Evolutionary conservation across 1,140 invertebrate species (phyloP), one percentile per base, ranked within the genome.

Genomic region (Drosophila funebris): DNA sequence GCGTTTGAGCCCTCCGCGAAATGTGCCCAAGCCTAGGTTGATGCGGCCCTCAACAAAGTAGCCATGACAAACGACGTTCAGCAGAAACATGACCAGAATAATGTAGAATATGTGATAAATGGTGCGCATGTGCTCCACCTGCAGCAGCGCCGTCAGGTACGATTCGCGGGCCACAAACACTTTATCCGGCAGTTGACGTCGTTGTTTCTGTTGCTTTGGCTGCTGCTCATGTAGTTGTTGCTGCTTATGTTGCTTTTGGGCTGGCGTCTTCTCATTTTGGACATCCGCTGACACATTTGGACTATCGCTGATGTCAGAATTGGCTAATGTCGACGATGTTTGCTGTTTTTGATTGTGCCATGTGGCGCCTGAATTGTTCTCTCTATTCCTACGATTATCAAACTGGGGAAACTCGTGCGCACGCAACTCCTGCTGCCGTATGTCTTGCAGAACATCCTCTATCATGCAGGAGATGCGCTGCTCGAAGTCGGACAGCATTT

Each of bases 101-200:
- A 95, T 95, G n/a, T 96, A 93, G 91, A 97, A 97, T 52, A 97
- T 95, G 91, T 98, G 95, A 90, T 97, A 96, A 58, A 98, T 95
- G 0, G 96, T 96, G 80, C 93, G 93, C 66, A 97, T 95, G 91
- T 98, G 96, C 60, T 94, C 94, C 58, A 96, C 94, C 88, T 97
- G 93, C 76, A 97, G 94, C 24, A 98, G 92, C 27, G 96, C 95
- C 1, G 96, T 97, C 62, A 97, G 92, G 13, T 95, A 91, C 0
- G 96, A 97, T 79, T 96, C 94, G 56, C 96, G 92, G 9, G 92
- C 78, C 4, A 94, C 79, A 89, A 97, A 97, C 54, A 95, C 93
- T 90, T 95, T 96, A 18, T 94, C 94, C 22, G 93, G 93, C 93
- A 81, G 20, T 18, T 50, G 71, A 39, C 79, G 73, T 36, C 54